These are phyloP conservation scores for Ectobius pallidus DNA, from an alignment of 2,888 invertebrate genomes.

Conservation along the genomic window DNA sequence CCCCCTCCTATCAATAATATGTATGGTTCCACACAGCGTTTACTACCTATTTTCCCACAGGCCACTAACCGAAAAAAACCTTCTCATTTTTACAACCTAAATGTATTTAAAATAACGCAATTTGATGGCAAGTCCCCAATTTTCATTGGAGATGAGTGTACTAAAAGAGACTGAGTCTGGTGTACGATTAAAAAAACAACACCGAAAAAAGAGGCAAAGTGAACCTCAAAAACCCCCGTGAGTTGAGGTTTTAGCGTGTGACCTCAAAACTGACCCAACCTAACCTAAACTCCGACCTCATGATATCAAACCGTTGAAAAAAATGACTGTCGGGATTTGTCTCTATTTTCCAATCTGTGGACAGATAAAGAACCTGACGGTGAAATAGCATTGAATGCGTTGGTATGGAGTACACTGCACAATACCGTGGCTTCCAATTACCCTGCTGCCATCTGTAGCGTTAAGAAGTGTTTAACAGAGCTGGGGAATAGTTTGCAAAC, in stretches of 20 bases:
- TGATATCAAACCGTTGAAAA: constrained; percentile 36
- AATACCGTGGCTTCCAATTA: too few relatives aligned
- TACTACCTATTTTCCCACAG: constrained; percentile 27
- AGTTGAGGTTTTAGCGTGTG: constrained; percentile 46
- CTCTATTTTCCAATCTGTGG: constrained; percentile 35
- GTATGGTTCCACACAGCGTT: constrained; percentile 16
- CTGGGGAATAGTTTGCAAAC: too few relatives aligned
- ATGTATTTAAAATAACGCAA: constrained; percentile 15
- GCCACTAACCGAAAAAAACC: background rate
- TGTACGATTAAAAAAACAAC: constrained; percentile 42
- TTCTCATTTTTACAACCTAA: constrained; percentile 2
- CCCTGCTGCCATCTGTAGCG: too few relatives aligned
- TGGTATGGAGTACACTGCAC: background rate
- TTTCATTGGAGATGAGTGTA: constrained; percentile 29
- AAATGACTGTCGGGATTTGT: constrained; percentile 29
- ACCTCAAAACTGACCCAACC: constrained; percentile 43
- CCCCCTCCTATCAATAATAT: constrained; percentile 23
- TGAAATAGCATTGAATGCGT: constrained; percentile 11
- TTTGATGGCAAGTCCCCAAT: constrained; percentile 13
- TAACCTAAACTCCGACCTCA: constrained; percentile 38
- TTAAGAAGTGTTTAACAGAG: too few relatives aligned
- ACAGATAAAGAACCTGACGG: constrained; percentile 23
- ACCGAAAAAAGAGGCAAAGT: constrained; percentile 49
- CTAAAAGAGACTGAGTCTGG: constrained; percentile 34
- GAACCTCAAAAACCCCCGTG: constrained; percentile 47